These are phyloP conservation scores for Drosophila paramelanica DNA, from an alignment of 2,888 invertebrate species.

Conservation along the genomic window DNA sequence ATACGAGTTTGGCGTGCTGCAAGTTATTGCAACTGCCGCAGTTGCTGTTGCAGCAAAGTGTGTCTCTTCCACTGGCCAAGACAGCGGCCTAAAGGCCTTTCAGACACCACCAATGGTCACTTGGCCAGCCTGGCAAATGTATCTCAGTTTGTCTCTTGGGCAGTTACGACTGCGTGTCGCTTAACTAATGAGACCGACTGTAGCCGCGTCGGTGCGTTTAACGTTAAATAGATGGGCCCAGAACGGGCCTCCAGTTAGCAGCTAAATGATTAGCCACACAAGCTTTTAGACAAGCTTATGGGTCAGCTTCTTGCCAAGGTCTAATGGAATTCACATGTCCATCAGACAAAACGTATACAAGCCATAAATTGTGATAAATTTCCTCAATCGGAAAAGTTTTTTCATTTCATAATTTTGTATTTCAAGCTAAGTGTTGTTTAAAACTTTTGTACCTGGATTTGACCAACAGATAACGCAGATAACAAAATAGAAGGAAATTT, in stretches of 20 bases:
- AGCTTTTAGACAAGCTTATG: too few species aligned
- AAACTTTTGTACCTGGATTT: neutral
- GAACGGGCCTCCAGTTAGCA: conserved; percentile 21
- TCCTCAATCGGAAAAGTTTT: neutral
- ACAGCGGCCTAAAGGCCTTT: conserved; percentile 33
- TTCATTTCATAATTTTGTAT: neutral
- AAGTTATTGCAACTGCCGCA: conserved; percentile 58
- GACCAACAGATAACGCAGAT: too few species aligned
- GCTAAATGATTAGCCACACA: conserved; percentile 28
- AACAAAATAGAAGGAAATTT: too few species aligned
- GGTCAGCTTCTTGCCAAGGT: neutral
- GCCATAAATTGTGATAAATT: neutral
- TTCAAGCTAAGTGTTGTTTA: neutral
- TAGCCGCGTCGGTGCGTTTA: conserved; percentile 31
- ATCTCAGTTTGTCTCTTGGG: conserved; percentile 9
- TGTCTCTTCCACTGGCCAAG: conserved; percentile 30
- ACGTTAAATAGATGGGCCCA: conserved; percentile 21
- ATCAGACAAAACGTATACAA: neutral
- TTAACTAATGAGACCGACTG: conserved; percentile 58
- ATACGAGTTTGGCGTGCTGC: conserved; percentile 74
- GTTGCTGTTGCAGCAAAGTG: conserved; percentile 34
- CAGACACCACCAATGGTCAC: conserved; percentile 1
- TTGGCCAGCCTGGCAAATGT: conserved; percentile 20
- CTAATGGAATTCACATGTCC: neutral
- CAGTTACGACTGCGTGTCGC: conserved; percentile 43